Evolutionary conservation across 2,113 vertebrate species (phyloP).

Genomic region (Silurus asotus): DNA sequence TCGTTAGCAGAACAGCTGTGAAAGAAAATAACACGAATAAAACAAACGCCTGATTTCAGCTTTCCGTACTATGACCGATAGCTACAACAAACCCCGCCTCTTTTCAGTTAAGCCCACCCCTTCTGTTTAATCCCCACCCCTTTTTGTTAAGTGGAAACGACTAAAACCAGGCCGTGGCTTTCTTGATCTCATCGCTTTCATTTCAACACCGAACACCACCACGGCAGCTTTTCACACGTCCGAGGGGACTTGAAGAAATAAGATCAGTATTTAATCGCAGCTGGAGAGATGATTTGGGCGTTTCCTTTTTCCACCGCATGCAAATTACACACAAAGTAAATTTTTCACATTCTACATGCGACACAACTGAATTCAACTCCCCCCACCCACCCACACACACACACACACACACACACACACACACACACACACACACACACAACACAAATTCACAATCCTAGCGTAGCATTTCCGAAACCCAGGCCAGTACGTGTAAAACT

Average conservation of each 20-base stretch:
- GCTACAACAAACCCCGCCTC: not conserved
- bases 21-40: not conserved
- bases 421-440: not conserved
- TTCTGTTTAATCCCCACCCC: too few species aligned
- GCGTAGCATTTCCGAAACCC: not conserved
- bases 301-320: slow-evolving; percentile 65
- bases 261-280: not conserved
- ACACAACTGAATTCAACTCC: slow-evolving; percentile 61
- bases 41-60: not conserved
- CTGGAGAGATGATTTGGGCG: slow-evolving; percentile 53
- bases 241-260: not conserved
- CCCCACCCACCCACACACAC: too few species aligned
- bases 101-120: not conserved
- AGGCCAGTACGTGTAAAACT: not conserved
- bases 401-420: not conserved
- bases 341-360: slow-evolving; percentile 71
- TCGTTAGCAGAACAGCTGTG: not conserved
- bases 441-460: not conserved
- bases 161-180: too few species aligned
- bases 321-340: slow-evolving; percentile 59
- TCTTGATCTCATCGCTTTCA: not conserved
- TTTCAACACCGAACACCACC: not conserved
- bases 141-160: too few species aligned
- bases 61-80: too few species aligned
- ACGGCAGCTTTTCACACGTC: not conserved